Evolutionary conservation across 2,113 vertebrate genomes (phyloP).

Genomic region (Phaetusa simplex): DNA sequence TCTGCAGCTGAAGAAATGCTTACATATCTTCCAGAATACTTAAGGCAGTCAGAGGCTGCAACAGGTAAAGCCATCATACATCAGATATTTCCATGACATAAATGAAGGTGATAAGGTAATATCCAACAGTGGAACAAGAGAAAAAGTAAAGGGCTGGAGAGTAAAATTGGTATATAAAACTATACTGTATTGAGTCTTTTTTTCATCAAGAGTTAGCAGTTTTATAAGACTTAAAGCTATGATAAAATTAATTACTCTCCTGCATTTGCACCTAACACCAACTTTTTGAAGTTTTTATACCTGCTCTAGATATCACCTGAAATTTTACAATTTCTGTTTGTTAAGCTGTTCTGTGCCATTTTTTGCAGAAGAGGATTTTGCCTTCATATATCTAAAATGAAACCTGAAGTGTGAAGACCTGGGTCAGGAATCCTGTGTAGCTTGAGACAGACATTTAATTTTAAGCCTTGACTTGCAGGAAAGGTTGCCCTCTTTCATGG

Average conservation of each 20-base stretch:
- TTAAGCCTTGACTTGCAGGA: background rate
- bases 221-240: background rate
- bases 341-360: background rate
- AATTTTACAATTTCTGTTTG: background rate
- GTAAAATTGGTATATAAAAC: background rate
- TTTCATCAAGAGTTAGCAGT: background rate
- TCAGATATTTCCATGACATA: background rate
- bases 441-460: background rate
- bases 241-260: background rate
- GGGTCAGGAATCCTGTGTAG: background rate
- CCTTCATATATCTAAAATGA: background rate
- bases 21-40: background rate
- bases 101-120: background rate
- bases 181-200: background rate
- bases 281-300: background rate
- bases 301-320: background rate
- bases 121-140: background rate
- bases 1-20: background rate
- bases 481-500: background rate
- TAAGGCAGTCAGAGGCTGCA: background rate
- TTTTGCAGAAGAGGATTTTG: background rate
- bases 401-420: background rate
- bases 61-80: background rate
- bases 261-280: background rate
- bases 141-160: background rate